Evolutionary conservation across 2,797 vertebrate species (phyloP), one percentile per base, ranked within the genome.

Genomic region (Oreortyx pictus): DNA sequence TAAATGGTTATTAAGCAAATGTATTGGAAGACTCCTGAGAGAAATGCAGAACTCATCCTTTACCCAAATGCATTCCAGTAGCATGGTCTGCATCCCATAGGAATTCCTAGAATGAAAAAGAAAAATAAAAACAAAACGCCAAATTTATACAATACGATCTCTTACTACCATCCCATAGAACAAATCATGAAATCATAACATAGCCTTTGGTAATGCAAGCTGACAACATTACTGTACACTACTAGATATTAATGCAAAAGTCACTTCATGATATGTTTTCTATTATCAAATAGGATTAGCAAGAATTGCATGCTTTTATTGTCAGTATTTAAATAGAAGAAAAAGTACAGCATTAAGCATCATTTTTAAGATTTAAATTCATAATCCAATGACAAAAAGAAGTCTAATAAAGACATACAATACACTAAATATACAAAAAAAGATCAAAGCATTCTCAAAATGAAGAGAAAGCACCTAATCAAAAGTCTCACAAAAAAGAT

Each of bases 21-120:
- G 47, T 9, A 46, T 14, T 46, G 85, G 92, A 96, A 96, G 84
- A 85, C 86, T 90, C 64, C 73, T 66, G 57, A 70, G 54, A 76
- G 73, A 79, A 87, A 78, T 6, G 43, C 33, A 72, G 82, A 75
- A 50, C 56, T 93, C 88, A 88, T 96, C 44, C 87, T 89, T 95
- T 72, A 90, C 4, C 78, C 91, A 81, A 83, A 24, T 43, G 46
- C 24, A 85, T 81, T 77, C 76, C 79, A 84, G 81, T 70, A 43
- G 59, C 95, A 97, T 96, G 84, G 86, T 95, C 75, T 76, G 68
- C 64, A 86, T 60, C 52, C 85, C 78, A 61, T n/a, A 57, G 49
- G 93, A 94, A 94, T 54, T 65, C 90, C 96, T 98, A 79, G 94
- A 95, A 86, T 11, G 7, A 25, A 65, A 80, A 76, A 88, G 20